Percentiles rank a stretch among this genome's conserved stretches.
Conservation (phyloP, 37 sponge, comb jelly and placozoan species). For the Theonella swinhoei region DNA sequence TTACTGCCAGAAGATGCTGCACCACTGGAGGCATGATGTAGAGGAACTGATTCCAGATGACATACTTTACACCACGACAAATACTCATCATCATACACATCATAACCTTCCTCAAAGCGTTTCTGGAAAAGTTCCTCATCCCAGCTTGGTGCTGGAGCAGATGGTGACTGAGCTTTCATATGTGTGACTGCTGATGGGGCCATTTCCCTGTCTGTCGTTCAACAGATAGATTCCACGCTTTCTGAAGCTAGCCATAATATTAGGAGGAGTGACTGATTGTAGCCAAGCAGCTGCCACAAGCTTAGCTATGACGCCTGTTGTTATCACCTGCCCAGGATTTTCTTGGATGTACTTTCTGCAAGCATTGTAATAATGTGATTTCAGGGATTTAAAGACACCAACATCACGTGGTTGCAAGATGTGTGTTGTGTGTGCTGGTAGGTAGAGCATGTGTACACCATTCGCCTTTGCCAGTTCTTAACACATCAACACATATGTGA, state of each 20-base stretch:
- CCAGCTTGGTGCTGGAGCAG: too few relatives aligned
- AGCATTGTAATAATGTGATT: slow-evolving; percentile 45
- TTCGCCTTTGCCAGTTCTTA: slow-evolving; percentile 66
- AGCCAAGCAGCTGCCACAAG: slow-evolving; percentile 44
- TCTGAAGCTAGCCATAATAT: slow-evolving; percentile 60
- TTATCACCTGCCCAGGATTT: slow-evolving; percentile 60
- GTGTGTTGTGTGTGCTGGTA: slow-evolving; percentile 68
- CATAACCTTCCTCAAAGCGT: slow-evolving; percentile 37
- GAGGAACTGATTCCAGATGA: slow-evolving; percentile 33
- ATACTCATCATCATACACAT: slow-evolving; percentile 22
- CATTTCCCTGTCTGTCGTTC: slow-evolving; percentile 45
- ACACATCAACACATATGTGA: slow-evolving; percentile 55
- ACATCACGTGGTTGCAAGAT: slow-evolving; percentile 71
- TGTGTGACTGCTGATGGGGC: too few relatives aligned
- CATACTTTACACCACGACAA: slow-evolving; percentile 29
- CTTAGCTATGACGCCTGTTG: slow-evolving; percentile 42
- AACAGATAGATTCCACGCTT: slow-evolving; percentile 60
- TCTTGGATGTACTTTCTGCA: slow-evolving; percentile 23
- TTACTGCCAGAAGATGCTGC: too few relatives aligned
- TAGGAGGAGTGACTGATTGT: slow-evolving; percentile 40
- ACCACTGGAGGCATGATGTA: too few relatives aligned
- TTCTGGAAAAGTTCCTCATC: slow-evolving; percentile 29
- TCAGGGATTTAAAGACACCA: slow-evolving; percentile 65
- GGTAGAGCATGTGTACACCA: slow-evolving; percentile 43
- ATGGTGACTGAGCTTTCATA: too few relatives aligned